Base-by-base conservation (phyloP, 2,888 invertebrate species). In the Drosophila picticornis region DNA sequence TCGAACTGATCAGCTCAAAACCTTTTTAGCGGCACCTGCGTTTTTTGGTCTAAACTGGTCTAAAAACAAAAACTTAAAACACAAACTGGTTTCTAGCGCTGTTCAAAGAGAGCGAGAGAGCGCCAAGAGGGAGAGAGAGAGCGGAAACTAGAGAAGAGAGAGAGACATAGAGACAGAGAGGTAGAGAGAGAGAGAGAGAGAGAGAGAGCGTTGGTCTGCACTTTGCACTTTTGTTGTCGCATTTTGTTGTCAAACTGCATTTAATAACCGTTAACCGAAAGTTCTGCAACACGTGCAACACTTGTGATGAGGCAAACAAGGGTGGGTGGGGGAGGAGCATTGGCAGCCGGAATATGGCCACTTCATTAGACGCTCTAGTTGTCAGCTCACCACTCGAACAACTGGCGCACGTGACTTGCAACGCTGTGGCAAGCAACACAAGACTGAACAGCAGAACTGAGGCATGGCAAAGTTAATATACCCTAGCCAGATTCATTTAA, bases 241-340 rank as follows among this genome's bases (percentile, higher is more conserved):
- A 70, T 76, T 67, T 74, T 83, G 80, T 83, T 83, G 86, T 72
- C 80, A 78, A 87, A 88, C 90, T 77, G 80, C 86, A 90, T 88
- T 88, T 81, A 90, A 87, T 87, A 90, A 87, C 90, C 82, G 87
- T 87, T 86, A 90, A 86, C 75, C 82, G 84, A 89, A 87, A 87
- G 72, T 81, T 89, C 82, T 77, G 87, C 76, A 80, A 86, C 87
- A 90, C 89, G 90, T 90, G 87, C 87, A 76, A 59, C 53, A 46
- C 29, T 31, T 31, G 19, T 19, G 13, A 51, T 22, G 27, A 31
- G 9, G n/a, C 6, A 61, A 4, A 9, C 27, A 4, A 46, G 25
- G 9, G 67, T 19, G 2, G 3, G 13, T 40, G 19, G 51, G 29
- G 34, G 51, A 7, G 25, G n/a, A 27, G 16, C 27, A 31, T 27